These are phyloP conservation scores for Eurystomus gularis DNA, from an alignment of 2,113 vertebrate species.

Conservation along the genomic window DNA sequence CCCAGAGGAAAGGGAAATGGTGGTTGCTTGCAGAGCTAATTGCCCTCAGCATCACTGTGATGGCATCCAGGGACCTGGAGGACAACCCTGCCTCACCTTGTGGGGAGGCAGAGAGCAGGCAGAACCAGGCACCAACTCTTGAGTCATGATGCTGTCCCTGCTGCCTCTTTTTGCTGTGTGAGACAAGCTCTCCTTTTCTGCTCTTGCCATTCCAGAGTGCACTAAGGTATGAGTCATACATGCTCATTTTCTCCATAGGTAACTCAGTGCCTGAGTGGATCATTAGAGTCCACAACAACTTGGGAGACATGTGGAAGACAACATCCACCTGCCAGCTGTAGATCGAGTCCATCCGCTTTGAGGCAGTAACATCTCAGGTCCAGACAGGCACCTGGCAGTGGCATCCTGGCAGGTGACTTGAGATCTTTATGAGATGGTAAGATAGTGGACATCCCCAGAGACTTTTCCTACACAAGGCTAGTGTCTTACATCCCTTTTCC, in stretches of 20 bases:
- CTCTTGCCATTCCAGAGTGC: neutral
- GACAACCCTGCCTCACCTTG: neutral
- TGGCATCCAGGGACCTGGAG: neutral
- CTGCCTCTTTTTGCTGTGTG: neutral
- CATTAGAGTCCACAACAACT: neutral
- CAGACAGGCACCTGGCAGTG: neutral
- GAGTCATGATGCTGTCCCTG: neutral
- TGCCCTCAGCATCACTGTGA: neutral
- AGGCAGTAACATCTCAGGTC: neutral
- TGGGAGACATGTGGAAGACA: neutral
- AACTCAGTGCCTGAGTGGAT: neutral
- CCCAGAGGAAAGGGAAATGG: neutral
- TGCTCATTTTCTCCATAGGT: neutral
- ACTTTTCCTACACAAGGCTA: neutral
- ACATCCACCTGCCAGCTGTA: neutral
- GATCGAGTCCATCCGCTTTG: fast-evolving
- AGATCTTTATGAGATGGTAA: neutral
- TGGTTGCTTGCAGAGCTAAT: fast-evolving
- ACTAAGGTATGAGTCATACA: neutral
- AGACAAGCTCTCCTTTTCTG: neutral
- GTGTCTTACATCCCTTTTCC: neutral
- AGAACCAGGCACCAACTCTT: neutral
- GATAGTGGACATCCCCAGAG: neutral
- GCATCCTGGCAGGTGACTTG: neutral
- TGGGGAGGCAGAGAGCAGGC: neutral